Evolutionary conservation across 2,888 invertebrate species (phyloP), one percentile per base, ranked within the genome.

Genomic region (Lochmaea capreae): DNA sequence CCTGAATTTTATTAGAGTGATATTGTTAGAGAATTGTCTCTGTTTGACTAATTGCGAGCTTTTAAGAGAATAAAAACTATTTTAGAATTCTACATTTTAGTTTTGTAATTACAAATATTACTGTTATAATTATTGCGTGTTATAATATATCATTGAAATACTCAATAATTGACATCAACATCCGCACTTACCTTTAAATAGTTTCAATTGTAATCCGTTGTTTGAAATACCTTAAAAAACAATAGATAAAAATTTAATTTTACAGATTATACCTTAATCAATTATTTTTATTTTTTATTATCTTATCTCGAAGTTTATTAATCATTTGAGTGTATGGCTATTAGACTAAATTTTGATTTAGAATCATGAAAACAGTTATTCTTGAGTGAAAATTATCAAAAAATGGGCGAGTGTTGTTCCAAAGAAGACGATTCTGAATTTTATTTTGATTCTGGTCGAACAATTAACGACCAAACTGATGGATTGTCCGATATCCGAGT

Each of bases 331-430:
- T 43, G 26, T 11, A 43, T 10, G 12, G 12, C 43, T 39, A 12
- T 22, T 39, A 63, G 6, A n/a, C 3, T 14, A 3, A 14, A 42
- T n/a, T 63, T 8, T 54, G 18, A 63, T 18, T 43, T 0, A 18
- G 16, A 43, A 39, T 16, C 14, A 61, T 39, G 39, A 0, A 33
- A 42, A 39, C n/a, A 16, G 42, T 54, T 16, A 8, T n/a, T 49
- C 10, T 6, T 54, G 8, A 18, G 57, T 18, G 42, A 57, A 46
- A 33, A 66, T 16, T 62, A 49, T 18, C 11, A 16, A 65, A 68
- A 59, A 43, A 73, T 73, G 69, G 70, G 73, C 8, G 43, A 54
- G n/a, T 73, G 70, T 70, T 73, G 65, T 52, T 66, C 73, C 16
- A 69, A 73, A 65, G 59, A 58, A 18, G 49, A 18, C 10, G 61